Evolutionary conservation across 2,888 invertebrate species (phyloP), one percentile per base, ranked within the genome.

Genomic region (Amaurobius ferox): DNA sequence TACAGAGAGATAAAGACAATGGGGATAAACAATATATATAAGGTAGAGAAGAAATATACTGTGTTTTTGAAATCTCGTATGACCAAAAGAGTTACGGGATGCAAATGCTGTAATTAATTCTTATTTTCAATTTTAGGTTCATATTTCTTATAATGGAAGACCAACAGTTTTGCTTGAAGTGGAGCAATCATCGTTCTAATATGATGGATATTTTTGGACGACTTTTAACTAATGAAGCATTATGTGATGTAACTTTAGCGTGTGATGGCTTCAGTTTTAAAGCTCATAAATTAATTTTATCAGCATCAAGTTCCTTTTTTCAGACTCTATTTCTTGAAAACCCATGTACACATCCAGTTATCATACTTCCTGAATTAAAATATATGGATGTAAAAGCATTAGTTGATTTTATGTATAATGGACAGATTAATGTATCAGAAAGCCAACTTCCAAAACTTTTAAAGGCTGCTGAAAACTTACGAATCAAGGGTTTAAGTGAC

Each of bases 351-450:
- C 97, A 97, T 91, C 97, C 97, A 79, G 97, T 97, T 90, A 95
- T 97, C 89, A 96, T 97, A 89, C 95, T 97, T 94, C 94, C 96
- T 90, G 97, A 97, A 92, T 95, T 97, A 89, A 95, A 95, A 91
- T 97, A 96, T 94, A 94, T 95, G 86, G 97, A 97, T 90, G 92
- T 97, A 88, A 96, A 96, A 91, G 96, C 97, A 83, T 95, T 95
- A 85, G 96, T 97, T 72, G 97, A 97, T 91, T 97, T 97, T 91
- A 97, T 97, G 97, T 97, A 97, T 93, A 95, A 96, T 90, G 97
- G 97, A 11, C 97, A 97, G 93, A 97, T 97, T 90, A 97, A 97
- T 92, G 97, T 97, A 87, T 95, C 95, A 74, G 96, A 97, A 92
- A 96, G 96, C 92, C 96, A 97, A 92, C 92, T 97, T 91, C 95